These are phyloP conservation scores for Peromyscus californicus DNA, from an alignment of 2,113 vertebrate species.

Conservation along the genomic window DNA sequence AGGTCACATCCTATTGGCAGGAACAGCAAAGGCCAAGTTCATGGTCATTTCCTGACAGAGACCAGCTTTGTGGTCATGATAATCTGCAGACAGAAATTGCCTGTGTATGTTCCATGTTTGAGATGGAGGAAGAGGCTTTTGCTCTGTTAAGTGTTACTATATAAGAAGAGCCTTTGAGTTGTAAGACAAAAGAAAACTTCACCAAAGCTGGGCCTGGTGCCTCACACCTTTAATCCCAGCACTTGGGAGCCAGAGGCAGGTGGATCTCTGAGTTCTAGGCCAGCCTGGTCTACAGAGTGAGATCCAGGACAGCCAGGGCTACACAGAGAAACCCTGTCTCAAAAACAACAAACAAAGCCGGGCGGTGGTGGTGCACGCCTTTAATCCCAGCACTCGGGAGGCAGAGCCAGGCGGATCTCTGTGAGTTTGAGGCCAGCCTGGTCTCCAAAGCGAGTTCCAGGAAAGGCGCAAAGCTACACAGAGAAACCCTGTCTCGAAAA, in stretches of 20 bases:
- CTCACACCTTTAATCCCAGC: background rate
- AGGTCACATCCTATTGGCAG: background rate
- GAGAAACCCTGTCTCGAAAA: background rate
- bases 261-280: background rate
- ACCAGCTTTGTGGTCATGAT: background rate
- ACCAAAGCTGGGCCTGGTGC: background rate
- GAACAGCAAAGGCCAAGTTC: background rate
- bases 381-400: no score
- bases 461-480: no score
- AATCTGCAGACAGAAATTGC: background rate
- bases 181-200: slow-evolving; percentile 13
- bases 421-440: no score
- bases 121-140: slow-evolving; percentile 13
- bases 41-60: background rate
- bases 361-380: no score
- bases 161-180: background rate
- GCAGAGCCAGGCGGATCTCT: no score
- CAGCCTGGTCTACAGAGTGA: background rate
- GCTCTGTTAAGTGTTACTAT: background rate
- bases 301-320: background rate
- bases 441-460: no score
- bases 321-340: background rate
- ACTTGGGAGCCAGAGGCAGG: background rate
- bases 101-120: slow-evolving; percentile 28
- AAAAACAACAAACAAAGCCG: background rate